Base-by-base conservation (phyloP, 2,113 vertebrate genomes). In the Brienomyrus brachyistius region DNA sequence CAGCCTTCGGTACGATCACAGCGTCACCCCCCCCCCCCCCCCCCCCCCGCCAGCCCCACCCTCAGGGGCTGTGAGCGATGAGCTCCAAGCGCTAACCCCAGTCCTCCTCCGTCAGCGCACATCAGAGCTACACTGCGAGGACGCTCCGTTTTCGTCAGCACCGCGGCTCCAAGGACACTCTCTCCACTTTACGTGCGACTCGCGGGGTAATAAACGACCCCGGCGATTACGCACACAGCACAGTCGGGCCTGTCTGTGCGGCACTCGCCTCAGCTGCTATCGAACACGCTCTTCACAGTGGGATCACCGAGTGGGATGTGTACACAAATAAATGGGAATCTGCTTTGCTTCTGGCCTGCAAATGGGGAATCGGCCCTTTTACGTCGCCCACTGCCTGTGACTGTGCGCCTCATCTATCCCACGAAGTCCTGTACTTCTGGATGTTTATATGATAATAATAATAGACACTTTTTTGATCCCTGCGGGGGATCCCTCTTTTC, bases 221-320 rank as follows among this genome's bases (percentile, higher is more conserved):
- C 92, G 92, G 92, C 95, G 94, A 96, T 96, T 95, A 94, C 94
- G 91, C 70, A 90, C 90, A 92, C 92, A 89, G 91, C 94, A 94
- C 92, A 94, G 95, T 94, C 92, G 90, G 92, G 93, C 95, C 95
- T 94, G 92, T 89, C 86, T 92, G 90, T 48, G 89, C 92, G 91
- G 92, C 70, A 5, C 89, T 91, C 94, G 92, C 86, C 92, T 94
- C 93, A 93, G 92, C 56, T 90, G 51, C 85, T 54, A 90, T 19
- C 70, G 1, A n/a, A n/a, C 35, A 43, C 6, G 5, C 31, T 43
- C 74, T 17, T 43, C 74, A 6, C 35, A 43, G 74, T 19, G 35
- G 74, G 31, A 43, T 43, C 31, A 43, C 35, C 15, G 15, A 80
- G 35, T 80, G 74, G 74, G 15, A 80, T 17, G 85, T 89, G 91